Evolutionary conservation across 2,888 invertebrate genomes (phyloP).

Genomic region (Trisateles emortualis): DNA sequence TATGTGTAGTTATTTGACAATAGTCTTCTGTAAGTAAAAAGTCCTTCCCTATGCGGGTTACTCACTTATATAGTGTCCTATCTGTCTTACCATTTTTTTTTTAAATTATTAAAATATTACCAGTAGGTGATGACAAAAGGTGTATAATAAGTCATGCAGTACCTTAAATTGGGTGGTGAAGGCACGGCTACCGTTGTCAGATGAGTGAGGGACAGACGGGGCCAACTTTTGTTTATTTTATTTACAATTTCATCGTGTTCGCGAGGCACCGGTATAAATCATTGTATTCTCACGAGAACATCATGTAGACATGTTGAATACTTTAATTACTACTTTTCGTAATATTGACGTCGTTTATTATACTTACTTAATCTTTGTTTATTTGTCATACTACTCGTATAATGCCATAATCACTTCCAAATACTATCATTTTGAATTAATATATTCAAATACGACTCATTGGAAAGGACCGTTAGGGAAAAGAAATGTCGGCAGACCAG

Average conservation of each 20-base stretch:
- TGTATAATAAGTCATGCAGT: conserved; percentile 23
- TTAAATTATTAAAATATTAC: conserved; percentile 42
- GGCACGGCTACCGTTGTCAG: conserved; percentile 28
- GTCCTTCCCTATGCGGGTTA: no score
- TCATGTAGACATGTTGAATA: conserved; percentile 31
- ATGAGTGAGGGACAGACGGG: conserved; percentile 35
- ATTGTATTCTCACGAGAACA: conserved; percentile 41
- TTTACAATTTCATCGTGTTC: conserved; percentile 52
- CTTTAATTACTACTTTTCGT: background rate
- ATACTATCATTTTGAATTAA: background rate
- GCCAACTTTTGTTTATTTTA: conserved; percentile 49
- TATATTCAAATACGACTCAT: background rate
- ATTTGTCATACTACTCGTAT: background rate
- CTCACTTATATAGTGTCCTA: no score
- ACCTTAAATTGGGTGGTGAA: background rate
- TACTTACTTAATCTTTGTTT: background rate
- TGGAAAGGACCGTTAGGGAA: no score
- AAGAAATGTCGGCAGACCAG: no score
- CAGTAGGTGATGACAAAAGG: conserved; percentile 30
- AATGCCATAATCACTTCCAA: conserved; percentile 4
- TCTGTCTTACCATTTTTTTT: conserved; percentile 45
- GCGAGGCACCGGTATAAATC: conserved; percentile 54
- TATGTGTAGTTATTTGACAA: no score
- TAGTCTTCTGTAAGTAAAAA: no score
- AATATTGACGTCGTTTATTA: background rate